Evolutionary conservation across 2,113 vertebrate species (phyloP).

Genomic region (Anser brachyrhynchus): DNA sequence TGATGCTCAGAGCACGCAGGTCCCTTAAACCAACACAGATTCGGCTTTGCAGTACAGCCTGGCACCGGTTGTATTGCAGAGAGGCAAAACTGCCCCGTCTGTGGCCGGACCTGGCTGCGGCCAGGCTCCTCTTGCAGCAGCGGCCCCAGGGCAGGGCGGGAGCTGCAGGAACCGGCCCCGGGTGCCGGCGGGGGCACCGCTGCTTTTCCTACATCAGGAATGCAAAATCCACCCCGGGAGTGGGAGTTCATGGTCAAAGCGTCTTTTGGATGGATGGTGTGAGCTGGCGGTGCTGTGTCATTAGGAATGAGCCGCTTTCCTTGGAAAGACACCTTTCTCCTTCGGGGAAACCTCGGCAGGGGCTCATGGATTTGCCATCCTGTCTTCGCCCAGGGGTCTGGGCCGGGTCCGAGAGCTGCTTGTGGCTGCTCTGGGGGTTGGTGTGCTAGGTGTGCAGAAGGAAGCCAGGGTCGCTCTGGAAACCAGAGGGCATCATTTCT

Average conservation of each 20-base stretch:
- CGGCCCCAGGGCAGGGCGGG: not conserved
- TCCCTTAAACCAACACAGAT: not conserved
- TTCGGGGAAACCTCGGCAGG: not conserved
- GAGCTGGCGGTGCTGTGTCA: not conserved
- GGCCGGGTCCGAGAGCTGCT: not conserved
- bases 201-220: not conserved
- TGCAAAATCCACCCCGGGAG: not conserved
- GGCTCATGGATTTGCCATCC: not conserved
- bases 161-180: not conserved
- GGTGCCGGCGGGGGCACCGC: not conserved
- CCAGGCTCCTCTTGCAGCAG: not conserved
- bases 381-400: accelerated
- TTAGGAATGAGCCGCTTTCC: not conserved
- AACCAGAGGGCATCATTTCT: not conserved
- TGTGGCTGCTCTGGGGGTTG: accelerated
- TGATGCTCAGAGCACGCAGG: slow-evolving; percentile 44
- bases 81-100: not conserved
- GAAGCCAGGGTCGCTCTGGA: not conserved
- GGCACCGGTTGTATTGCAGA: not conserved
- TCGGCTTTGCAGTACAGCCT: not conserved
- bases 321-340: not conserved
- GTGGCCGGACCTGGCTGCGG: too few species aligned
- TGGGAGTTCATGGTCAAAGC: not conserved
- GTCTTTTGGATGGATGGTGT: not conserved
- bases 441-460: not conserved